These are phyloP conservation scores for Epizoanthus scotinus DNA, from an alignment of 92 coral and sea anemone species.

Conservation along the genomic window DNA sequence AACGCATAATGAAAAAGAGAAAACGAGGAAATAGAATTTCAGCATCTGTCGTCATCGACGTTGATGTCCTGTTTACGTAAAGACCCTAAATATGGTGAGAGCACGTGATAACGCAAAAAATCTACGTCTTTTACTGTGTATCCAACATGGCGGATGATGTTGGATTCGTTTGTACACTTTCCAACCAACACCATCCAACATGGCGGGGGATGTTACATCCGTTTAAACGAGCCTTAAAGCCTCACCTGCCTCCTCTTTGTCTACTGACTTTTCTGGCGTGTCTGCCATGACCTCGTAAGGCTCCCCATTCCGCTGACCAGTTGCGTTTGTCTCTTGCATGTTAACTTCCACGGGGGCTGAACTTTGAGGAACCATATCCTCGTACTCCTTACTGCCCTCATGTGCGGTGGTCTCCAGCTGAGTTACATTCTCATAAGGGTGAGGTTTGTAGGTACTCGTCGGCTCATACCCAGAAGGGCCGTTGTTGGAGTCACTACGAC, in stretches of 20 bases:
- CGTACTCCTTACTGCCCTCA: conserved; percentile 19
- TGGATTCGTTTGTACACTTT: too few relatives aligned
- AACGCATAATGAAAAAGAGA: too few relatives aligned
- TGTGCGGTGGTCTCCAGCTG: not conserved
- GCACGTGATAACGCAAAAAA: too few relatives aligned
- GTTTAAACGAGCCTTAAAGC: too few relatives aligned
- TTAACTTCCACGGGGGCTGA: not conserved
- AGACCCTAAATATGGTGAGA: too few relatives aligned
- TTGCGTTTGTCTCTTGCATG: not conserved
- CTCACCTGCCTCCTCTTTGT: conserved; percentile 23
- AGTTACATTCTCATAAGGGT: conserved; percentile 31
- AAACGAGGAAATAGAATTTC: too few relatives aligned
- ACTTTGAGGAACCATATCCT: conserved; percentile 1
- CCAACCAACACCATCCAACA: too few relatives aligned
- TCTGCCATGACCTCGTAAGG: conserved; percentile 22
- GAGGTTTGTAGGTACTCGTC: not conserved
- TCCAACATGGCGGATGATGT: too few relatives aligned
- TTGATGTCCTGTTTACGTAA: too few relatives aligned
- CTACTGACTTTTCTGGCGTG: not conserved
- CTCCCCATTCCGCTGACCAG: conserved; percentile 4
- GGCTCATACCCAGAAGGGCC: not conserved
- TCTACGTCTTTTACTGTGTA: too few relatives aligned
- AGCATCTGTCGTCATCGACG: too few relatives aligned
- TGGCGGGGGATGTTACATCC: too few relatives aligned
- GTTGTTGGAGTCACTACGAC: conserved; percentile 1